phyloP scores from a whole-genome alignment of 2,797 vertebrate genomes.

The Varecia variegata region DNA sequence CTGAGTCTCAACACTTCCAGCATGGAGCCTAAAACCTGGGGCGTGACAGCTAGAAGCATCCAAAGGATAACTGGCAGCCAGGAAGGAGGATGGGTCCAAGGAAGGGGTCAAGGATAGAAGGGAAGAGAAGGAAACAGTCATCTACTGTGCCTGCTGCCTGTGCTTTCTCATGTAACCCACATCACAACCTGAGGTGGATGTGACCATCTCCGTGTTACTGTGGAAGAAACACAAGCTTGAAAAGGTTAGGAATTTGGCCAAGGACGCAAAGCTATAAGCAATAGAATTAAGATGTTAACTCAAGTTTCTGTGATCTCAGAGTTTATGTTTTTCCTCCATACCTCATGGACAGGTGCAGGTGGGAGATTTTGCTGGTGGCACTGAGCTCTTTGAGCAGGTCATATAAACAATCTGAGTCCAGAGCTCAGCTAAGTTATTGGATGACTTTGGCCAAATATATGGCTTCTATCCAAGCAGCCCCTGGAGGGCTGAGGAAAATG shows the following conservation, averaged over 20 bases:
- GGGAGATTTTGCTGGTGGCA: not conserved
- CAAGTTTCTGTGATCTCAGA: not conserved
- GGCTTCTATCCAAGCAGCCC: not conserved
- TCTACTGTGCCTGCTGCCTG: not conserved
- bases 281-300: not conserved
- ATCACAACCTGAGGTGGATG: not conserved
- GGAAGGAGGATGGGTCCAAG: not conserved
- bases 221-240: constrained; percentile 14
- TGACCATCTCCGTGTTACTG: not conserved
- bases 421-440: not conserved
- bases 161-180: not conserved
- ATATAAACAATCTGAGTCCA: not conserved
- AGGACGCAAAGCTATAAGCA: not conserved
- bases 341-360: not conserved
- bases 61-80: constrained; percentile 2
- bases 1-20: constrained; percentile 84
- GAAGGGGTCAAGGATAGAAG: not conserved
- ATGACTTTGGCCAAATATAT: not conserved
- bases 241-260: not conserved
- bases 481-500: not conserved
- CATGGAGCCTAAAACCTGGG: constrained; percentile 80
- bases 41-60: constrained; percentile 69
- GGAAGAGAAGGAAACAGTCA: not conserved
- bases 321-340: not conserved
- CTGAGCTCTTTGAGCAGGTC: not conserved